These are phyloP conservation scores for Falco berigora DNA, from an alignment of 2,797 vertebrate species.

Conservation along the genomic window DNA sequence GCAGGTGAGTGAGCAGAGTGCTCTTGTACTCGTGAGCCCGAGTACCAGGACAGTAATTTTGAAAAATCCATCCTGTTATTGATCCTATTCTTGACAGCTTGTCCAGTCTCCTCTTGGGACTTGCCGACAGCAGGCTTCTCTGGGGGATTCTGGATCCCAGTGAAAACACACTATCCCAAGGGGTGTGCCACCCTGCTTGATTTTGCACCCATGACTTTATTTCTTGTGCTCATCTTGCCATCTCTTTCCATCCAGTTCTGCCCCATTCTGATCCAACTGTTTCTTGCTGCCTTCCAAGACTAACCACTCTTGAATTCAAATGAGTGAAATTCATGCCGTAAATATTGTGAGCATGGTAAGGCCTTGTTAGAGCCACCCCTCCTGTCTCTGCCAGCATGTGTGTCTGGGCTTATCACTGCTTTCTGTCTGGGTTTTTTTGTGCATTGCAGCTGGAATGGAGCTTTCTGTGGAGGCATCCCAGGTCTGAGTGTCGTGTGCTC, in stretches of 20 bases:
- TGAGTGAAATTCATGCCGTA: not conserved
- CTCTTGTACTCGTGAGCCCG: not conserved
- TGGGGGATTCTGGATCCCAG: not conserved
- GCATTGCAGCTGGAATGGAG: not conserved
- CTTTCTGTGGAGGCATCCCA: not conserved
- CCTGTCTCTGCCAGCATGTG: not conserved
- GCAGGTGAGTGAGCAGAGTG: not conserved
- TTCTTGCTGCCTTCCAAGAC: not conserved
- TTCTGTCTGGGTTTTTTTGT: not conserved
- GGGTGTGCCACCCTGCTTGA: not conserved
- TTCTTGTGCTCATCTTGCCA: not conserved
- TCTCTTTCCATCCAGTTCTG: not conserved
- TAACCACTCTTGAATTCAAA: not conserved
- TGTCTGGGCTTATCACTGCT: not conserved
- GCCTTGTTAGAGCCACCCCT: not conserved
- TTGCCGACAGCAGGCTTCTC: not conserved
- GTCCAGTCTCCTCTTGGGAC: not conserved
- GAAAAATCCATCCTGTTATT: not conserved
- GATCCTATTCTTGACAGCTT: not conserved
- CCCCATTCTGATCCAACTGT: not conserved
- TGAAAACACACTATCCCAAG: not conserved
- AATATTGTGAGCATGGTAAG: not conserved
- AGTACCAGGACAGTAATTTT: not conserved
- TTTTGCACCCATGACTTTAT: not conserved
- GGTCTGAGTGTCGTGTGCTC: not conserved